A percentile compares a stretch with the other conserved stretches of the same genome.
Conservation (phyloP, 2,113 vertebrate genomes). For the Mus musculus region DNA sequence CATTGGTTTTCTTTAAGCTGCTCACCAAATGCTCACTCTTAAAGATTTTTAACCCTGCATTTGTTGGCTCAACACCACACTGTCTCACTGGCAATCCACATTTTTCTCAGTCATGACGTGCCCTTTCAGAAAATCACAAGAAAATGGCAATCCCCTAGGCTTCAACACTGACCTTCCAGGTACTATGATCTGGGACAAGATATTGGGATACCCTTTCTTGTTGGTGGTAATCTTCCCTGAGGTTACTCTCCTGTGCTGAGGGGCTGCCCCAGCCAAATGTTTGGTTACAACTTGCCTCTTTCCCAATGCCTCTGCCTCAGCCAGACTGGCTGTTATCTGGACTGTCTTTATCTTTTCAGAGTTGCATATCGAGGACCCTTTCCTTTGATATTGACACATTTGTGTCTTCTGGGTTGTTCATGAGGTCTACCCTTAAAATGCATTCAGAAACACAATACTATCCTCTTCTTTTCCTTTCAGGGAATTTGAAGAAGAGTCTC, state of each 20-base stretch:
- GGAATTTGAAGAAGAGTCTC: constrained; percentile 26
- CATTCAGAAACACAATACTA: constrained; percentile 9
- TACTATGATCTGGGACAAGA: not conserved
- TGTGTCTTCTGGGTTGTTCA: not conserved
- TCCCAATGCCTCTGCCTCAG: not conserved
- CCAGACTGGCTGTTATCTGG: not conserved
- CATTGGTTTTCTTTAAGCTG: not conserved
- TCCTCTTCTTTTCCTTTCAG: constrained; percentile 47
- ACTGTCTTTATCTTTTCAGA: not conserved
- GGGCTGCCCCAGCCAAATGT: not conserved
- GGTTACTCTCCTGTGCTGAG: not conserved
- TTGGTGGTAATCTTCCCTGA: not conserved
- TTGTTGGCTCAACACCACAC: not conserved
- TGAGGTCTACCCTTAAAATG: constrained; percentile 3
- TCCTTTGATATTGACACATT: not conserved
- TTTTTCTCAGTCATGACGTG: constrained; percentile 5
- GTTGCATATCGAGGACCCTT: not conserved
- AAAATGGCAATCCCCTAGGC: not conserved
- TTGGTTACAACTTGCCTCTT: not conserved
- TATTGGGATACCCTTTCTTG: not conserved
- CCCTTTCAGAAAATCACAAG: constrained; percentile 16
- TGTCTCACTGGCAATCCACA: not conserved
- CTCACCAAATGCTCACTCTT: not conserved
- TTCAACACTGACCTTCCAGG: not conserved
- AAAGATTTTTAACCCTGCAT: not conserved